These are phyloP conservation scores for Pemphigus obesinymphae DNA, from an alignment of 1,140 invertebrate species.

Conservation along the genomic window DNA sequence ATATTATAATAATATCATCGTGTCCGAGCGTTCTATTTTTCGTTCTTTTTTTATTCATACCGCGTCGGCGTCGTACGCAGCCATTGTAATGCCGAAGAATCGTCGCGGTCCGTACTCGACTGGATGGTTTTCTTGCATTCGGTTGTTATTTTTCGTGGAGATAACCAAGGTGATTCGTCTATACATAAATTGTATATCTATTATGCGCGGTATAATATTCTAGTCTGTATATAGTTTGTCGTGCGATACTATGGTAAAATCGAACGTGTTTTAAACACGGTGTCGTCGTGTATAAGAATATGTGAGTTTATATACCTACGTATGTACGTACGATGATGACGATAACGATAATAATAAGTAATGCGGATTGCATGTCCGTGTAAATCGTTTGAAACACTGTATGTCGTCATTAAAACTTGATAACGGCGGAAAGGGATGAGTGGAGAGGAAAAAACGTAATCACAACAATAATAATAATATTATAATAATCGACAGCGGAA, in stretches of 20 bases:
- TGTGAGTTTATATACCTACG: too few species aligned
- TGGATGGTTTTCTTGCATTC: not conserved
- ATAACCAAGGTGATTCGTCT: too few species aligned
- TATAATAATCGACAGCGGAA: not conserved
- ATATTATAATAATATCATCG: too few species aligned
- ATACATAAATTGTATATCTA: too few species aligned
- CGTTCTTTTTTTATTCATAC: not conserved
- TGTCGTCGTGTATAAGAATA: not conserved
- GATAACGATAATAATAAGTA: not conserved
- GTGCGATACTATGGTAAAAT: too few species aligned
- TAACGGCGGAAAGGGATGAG: not conserved
- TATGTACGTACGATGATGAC: not conserved
- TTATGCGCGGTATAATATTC: too few species aligned
- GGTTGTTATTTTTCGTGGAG: too few species aligned
- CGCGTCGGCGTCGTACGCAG: not conserved
- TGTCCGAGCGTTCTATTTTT: not conserved
- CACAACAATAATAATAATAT: not conserved
- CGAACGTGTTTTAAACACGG: not conserved
- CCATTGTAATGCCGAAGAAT: not conserved
- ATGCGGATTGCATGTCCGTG: too few species aligned
- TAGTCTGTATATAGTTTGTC: too few species aligned
- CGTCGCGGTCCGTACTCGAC: not conserved
- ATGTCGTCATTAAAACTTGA: too few species aligned
- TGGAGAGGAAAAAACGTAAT: not conserved
- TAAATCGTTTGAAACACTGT: too few species aligned